Evolutionary conservation across 2,888 invertebrate species (phyloP).

Genomic region (Stenichneumon culpator): DNA sequence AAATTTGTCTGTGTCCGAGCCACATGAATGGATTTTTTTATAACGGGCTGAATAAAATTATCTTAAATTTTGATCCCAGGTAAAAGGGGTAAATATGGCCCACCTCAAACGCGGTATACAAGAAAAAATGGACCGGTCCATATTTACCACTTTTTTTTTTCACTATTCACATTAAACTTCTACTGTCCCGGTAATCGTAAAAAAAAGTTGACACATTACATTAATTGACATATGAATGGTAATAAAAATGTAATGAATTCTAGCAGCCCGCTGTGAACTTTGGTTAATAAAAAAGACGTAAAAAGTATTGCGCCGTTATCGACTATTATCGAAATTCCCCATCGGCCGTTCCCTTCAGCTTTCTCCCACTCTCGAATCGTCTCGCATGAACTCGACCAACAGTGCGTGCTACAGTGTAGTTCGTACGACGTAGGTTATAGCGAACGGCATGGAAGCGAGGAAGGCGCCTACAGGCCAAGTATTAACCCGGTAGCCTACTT

Average conservation of each 20-base stretch:
- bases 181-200: too few species aligned
- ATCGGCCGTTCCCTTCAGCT: constrained; percentile 41
- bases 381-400: constrained; percentile 30
- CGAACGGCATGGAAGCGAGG: constrained; percentile 27
- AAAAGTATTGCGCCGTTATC: neutral
- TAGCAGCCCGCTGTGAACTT: neutral
- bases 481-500: constrained; percentile 84
- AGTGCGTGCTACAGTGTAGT: constrained; percentile 22
- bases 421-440: constrained; percentile 10
- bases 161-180: too few species aligned
- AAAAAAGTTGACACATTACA: too few species aligned
- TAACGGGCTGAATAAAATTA: too few species aligned
- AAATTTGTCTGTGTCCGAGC: too few species aligned
- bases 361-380: constrained; percentile 52
- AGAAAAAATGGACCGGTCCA: too few species aligned
- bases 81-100: too few species aligned
- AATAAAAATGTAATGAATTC: neutral
- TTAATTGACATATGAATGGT: too few species aligned
- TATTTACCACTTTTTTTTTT: too few species aligned
- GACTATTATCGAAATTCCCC: constrained; percentile 50
- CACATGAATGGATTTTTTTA: too few species aligned
- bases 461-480: constrained; percentile 64
- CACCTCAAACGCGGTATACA: too few species aligned
- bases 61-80: too few species aligned
- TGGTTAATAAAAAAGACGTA: neutral